Percentiles rank a stretch among this genome's conserved stretches.
Conservation (phyloP, 1,140 invertebrate genomes). For the Calycopis cecrops region DNA sequence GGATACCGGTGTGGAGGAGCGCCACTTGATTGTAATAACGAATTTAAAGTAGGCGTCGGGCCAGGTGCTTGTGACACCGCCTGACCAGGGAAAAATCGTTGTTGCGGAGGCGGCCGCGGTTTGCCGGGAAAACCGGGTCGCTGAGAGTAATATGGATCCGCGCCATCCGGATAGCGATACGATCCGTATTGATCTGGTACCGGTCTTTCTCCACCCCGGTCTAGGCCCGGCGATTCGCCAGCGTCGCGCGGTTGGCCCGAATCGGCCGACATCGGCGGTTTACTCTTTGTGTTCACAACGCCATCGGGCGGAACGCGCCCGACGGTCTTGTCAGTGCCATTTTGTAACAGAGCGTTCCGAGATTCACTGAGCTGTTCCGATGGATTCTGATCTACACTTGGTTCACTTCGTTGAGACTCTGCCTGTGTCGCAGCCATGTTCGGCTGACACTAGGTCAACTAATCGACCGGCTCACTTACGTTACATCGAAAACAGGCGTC, state of each 20-base stretch:
- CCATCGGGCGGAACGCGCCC: conserved; percentile 70
- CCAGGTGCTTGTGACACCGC: conserved; percentile 85
- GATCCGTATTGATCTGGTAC: conserved; percentile 59
- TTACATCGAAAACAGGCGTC: conserved; percentile 75
- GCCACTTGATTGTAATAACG: conserved; percentile 89
- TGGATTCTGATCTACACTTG: conserved; percentile 77
- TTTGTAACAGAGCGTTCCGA: conserved; percentile 77
- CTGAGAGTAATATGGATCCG: conserved; percentile 59
- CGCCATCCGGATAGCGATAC: conserved; percentile 63
- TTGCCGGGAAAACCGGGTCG: conserved; percentile 67
- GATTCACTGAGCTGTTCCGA: conserved; percentile 77
- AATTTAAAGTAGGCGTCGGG: conserved; percentile 93
- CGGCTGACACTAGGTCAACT: conserved; percentile 75
- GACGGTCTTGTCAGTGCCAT: conserved; percentile 75
- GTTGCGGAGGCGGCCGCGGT: conserved; percentile 65
- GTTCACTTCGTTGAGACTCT: conserved; percentile 78
- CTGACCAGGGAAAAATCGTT: conserved; percentile 79
- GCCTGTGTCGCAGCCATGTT: conserved; percentile 81
- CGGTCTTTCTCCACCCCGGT: conserved; percentile 55
- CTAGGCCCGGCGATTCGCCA: conserved; percentile 61
- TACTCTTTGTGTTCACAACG: conserved; percentile 72
- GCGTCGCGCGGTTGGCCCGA: conserved; percentile 60
- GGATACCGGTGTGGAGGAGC: conserved; percentile 77
- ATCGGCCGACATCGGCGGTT: conserved; percentile 69
- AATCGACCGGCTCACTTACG: conserved; percentile 74